Evolutionary conservation across 2,888 invertebrate genomes (phyloP).

Genomic region (Aspidiotus rigidus): DNA sequence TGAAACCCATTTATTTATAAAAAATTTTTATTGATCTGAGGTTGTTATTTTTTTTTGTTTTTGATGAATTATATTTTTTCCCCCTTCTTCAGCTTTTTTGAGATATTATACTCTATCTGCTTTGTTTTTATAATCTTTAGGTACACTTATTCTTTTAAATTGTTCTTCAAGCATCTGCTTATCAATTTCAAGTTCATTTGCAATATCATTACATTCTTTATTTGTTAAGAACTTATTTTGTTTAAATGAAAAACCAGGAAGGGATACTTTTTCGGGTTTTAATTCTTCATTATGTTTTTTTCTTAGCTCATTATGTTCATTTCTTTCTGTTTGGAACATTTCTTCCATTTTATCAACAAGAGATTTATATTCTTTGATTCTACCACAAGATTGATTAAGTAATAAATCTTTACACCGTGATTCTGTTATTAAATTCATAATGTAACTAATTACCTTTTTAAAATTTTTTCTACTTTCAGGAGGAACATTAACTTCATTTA

Average conservation of each 20-base stretch:
- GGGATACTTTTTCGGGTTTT: not conserved
- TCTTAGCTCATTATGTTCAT: slow-evolving; percentile 10
- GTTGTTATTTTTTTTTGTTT: slow-evolving; percentile 1
- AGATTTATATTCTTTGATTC: slow-evolving; percentile 8
- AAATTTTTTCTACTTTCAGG: slow-evolving; percentile 14
- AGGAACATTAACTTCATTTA: slow-evolving; percentile 7
- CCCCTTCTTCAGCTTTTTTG: slow-evolving; percentile 9
- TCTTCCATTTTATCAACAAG: slow-evolving; percentile 13
- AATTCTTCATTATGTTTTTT: slow-evolving; percentile 15
- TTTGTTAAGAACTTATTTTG: not conserved
- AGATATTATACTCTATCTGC: not conserved
- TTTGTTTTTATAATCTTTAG: slow-evolving; percentile 11
- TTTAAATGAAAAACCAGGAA: slow-evolving; percentile 10
- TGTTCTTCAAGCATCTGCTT: not conserved
- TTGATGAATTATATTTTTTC: not conserved
- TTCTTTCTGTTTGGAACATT: slow-evolving; percentile 11
- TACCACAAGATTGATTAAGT: slow-evolving; percentile 16
- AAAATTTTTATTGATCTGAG: not conserved
- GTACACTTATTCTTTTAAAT: not conserved
- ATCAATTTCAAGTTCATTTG: slow-evolving; percentile 11
- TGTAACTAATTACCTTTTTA: not conserved
- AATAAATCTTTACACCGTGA: slow-evolving; percentile 11
- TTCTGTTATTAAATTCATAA: slow-evolving; percentile 4
- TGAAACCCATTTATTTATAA: slow-evolving; percentile 8
- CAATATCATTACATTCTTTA: slow-evolving; percentile 16